These are phyloP conservation scores for Hoplodrina ambigua DNA, from an alignment of 2,888 invertebrate genomes.

Conservation along the genomic window DNA sequence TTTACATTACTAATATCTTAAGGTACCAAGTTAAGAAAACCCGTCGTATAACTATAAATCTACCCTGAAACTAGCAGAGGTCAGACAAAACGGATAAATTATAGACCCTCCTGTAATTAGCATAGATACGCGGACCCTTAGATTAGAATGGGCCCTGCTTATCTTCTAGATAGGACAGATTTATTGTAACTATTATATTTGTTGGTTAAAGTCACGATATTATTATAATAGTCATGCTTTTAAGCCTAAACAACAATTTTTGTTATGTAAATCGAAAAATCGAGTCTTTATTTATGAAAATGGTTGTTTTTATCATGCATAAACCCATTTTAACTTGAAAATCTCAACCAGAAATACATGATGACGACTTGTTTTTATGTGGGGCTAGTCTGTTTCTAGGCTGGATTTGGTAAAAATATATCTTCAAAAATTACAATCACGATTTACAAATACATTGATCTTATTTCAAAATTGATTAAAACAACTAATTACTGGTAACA, in stretches of 20 bases:
- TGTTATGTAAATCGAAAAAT: too few relatives aligned
- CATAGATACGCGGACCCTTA: slow-evolving; percentile 70
- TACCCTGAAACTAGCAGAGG: slow-evolving; percentile 51
- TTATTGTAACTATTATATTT: slow-evolving; percentile 67
- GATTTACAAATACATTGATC: background rate
- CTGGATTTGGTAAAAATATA: too few relatives aligned
- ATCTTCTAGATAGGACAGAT: slow-evolving; percentile 63
- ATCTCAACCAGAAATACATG: too few relatives aligned
- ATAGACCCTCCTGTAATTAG: slow-evolving; percentile 70
- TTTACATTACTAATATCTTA: slow-evolving; percentile 17
- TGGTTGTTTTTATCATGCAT: too few relatives aligned
- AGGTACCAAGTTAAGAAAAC: slow-evolving; percentile 34
- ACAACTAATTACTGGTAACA: slow-evolving; percentile 59
- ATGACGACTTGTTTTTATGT: too few relatives aligned
- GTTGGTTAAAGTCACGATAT: slow-evolving; percentile 18
- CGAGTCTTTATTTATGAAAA: too few relatives aligned
- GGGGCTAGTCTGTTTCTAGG: too few relatives aligned
- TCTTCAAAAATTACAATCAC: too few relatives aligned
- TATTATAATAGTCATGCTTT: background rate
- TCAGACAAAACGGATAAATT: slow-evolving; percentile 68
- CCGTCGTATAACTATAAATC: slow-evolving; percentile 46
- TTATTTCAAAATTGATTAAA: slow-evolving; percentile 23
- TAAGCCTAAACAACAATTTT: too few relatives aligned
- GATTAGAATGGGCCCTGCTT: slow-evolving; percentile 66
- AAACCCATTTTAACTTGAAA: too few relatives aligned